Evolutionary conservation across 2,888 invertebrate species (phyloP), one percentile per base, ranked within the genome.

Genomic region (Eupsilia transversa): DNA sequence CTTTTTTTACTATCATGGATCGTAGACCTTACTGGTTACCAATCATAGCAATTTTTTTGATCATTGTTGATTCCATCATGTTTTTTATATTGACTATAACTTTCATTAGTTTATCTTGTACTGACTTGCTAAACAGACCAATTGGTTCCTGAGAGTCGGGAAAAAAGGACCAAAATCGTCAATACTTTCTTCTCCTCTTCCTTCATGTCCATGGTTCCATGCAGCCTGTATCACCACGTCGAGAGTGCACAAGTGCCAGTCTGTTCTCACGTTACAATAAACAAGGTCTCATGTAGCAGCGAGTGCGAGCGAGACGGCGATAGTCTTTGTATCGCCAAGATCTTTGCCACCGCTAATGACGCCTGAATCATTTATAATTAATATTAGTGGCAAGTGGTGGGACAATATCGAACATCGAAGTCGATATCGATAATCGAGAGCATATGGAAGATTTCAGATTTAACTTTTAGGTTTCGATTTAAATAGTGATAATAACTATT

Each of bases 271-370:
- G 86, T 93, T 92, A 92, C 91, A 91, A 89, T 88, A 92, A 93
- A 88, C 91, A 86, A 59, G 74, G 76, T 77, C 72, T 81, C 72
- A 70, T 61, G 63, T 75, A 38, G 69, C 87, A 76, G 84, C 6
- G 87, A 86, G 84, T 68, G 82, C 52, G 86, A 89, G 75, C n/a
- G 88, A 86, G 89, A 87, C 43, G 56, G 79, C 69, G 35, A 71
- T 41, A 77, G 71, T 76, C 84, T 91, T 87, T 87, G 85, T 89
- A 86, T 81, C 84, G 82, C 78, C 75, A 83, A 89, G 87, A 86
- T 90, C 84, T 87, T 86, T 85, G 74, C 86, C 77, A 79, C 81
- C 88, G 87, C 91, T 94, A 94, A 94, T 94, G 94, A 94, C 86
- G 92, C 88, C 90, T 81, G 88, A 86, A 86, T 88, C 87, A 89